A percentile compares a stretch with the other conserved stretches of the same genome.
These are phyloP conservation scores for Tholera decimalis DNA, from an alignment of 2,888 invertebrate genomes.

Conservation along the genomic window DNA sequence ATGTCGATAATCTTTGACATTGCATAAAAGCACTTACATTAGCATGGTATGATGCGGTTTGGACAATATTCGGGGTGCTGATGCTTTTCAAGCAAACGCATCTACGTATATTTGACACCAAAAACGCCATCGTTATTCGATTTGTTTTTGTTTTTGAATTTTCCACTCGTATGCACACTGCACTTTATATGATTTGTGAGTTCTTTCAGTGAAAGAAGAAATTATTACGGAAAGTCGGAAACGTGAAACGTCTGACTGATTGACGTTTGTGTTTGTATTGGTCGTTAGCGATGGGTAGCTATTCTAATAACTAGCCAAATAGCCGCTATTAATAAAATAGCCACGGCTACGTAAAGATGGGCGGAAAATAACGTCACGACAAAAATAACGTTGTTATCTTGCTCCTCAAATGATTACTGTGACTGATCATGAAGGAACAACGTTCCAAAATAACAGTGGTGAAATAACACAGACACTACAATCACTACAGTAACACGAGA, in stretches of 20 bases:
- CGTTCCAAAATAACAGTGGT: no score
- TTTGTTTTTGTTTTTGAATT: constrained; percentile 13
- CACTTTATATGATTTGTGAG: constrained; percentile 6
- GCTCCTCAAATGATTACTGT: no score
- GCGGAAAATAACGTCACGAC: no score
- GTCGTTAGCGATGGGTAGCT: no score
- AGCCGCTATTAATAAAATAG: no score
- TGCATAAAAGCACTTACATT: constrained; percentile 92
- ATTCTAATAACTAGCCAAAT: no score
- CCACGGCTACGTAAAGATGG: no score
- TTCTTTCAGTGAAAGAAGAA: constrained; percentile 5
- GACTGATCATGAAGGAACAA: no score
- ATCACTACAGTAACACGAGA: no score
- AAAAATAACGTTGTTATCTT: no score
- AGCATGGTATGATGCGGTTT: constrained; percentile 93
- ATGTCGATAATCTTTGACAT: constrained; percentile 80
- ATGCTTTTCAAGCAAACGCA: constrained; percentile 82
- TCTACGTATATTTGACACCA: constrained; percentile 79
- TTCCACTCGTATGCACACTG: constrained; percentile 15
- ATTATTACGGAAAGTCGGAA: background rate
- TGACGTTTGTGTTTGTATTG: constrained; percentile 15
- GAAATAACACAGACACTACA: no score
- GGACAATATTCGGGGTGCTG: constrained; percentile 81
- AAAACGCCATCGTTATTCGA: constrained; percentile 77
- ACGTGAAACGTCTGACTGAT: background rate